Base-by-base conservation (phyloP, 2,888 invertebrate genomes). In the Mythimna albipuncta region DNA sequence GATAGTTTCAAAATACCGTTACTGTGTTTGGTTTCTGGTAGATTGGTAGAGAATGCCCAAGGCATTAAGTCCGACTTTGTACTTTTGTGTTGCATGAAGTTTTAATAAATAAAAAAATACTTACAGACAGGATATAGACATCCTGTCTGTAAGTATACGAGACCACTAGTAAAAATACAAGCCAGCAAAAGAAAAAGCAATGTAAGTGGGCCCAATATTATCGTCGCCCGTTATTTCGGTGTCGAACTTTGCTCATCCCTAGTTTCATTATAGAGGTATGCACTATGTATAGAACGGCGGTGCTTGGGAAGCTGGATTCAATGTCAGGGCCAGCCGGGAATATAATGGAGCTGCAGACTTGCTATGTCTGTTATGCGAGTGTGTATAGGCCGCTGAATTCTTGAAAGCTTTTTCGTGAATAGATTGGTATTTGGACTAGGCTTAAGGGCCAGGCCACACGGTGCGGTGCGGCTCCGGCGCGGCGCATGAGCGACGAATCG, bases 251-350 rank as follows among this genome's bases (percentile, higher is more conserved):
- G 69, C 71, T 35, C 76, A 58, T 62, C 81, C 64, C 79, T 79
- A 76, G 62, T 50, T 71, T 72, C 77, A 72, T 72, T 68, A 75
- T 26, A 65, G 61, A 58, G 64, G 38, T 76, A 71, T 79, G 75
- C 69, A 66, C 50, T 69, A 63, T 79, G 62, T 58, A 70, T 71
- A 76, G 72, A 70, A 41, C 54, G 65, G 44, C 47, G 54, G 62
- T 64, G 77, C 76, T 81, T 79, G 21, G 26, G 67, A 75, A 72
- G 72, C 76, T 79, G 72, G 54, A 80, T 80, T 79, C 81, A 79
- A 79, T 81, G 79, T 79, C 79, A 81, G 57, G 79, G 81, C 41
- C 71, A 44, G 66, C 66, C 70, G 32, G 41, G 50, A 74, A 47
- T 69, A 77, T 69, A 79, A 77, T 74, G 47, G 64, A 62, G 64